A percentile compares a stretch with the other conserved stretches of the same genome.
Conservation (phyloP, 2,888 invertebrate species). For the Lepidonotus clava region DNA sequence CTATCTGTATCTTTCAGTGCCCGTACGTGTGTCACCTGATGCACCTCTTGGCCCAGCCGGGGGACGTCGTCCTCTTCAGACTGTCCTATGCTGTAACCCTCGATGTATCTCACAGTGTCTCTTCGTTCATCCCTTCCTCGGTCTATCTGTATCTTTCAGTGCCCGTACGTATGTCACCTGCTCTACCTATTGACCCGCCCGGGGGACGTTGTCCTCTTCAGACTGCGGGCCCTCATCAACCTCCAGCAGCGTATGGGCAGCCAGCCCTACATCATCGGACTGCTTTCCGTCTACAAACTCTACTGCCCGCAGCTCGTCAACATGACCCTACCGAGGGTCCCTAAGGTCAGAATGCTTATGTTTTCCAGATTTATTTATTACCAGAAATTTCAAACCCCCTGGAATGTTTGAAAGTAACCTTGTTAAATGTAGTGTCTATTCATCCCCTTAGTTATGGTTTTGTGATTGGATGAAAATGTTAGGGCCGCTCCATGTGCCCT, state of each 20-base stretch:
- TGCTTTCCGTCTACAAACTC: slow-evolving; percentile 75
- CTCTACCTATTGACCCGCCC: slow-evolving; percentile 75
- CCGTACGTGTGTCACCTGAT: slow-evolving; percentile 76
- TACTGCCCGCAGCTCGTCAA: slow-evolving; percentile 74
- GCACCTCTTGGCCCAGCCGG: slow-evolving; percentile 74
- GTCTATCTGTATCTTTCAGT: slow-evolving; percentile 68
- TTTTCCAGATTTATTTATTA: no score
- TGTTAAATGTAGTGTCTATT: no score
- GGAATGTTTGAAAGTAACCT: no score
- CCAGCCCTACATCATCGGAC: slow-evolving; percentile 72
- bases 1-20: no score
- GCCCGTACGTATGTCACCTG: slow-evolving; percentile 75
- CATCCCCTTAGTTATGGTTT: no score
- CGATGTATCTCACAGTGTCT: no score
- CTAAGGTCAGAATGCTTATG: slow-evolving; percentile 72
- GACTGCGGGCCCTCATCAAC: slow-evolving; percentile 71
- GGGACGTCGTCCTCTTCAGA: slow-evolving; percentile 72
- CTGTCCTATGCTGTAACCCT: no score
- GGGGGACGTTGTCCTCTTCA: slow-evolving; percentile 72
- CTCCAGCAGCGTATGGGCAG: slow-evolving; percentile 72
- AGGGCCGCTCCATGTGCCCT: no score
- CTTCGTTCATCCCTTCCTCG: no score
- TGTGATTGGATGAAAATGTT: no score
- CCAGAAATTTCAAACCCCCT: no score
- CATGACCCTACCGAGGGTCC: slow-evolving; percentile 68